These are phyloP conservation scores for Gisinianus flammeolus DNA, from an alignment of 2,888 invertebrate species.

Conservation along the genomic window DNA sequence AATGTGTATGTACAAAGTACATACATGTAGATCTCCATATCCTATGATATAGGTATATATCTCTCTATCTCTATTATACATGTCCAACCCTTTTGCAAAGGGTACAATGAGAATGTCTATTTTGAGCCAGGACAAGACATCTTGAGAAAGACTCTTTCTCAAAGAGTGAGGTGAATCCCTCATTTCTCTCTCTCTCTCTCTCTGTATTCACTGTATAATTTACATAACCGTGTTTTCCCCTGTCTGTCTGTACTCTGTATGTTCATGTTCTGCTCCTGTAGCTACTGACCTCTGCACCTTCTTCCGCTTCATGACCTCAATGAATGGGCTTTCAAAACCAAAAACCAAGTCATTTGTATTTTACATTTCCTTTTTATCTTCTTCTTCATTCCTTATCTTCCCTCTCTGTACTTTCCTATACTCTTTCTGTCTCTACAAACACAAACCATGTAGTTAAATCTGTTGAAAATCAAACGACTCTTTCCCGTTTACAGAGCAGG, in stretches of 20 bases:
- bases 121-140: not conserved
- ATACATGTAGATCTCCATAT: not conserved
- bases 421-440: not conserved
- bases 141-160: not conserved
- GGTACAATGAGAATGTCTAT: not conserved
- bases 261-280: conserved; percentile 2
- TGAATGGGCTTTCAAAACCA: conserved; percentile 6
- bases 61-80: too few species aligned
- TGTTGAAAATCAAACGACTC: too few species aligned
- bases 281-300: conserved; percentile 33
- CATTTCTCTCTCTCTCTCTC: not conserved
- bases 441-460: too few species aligned
- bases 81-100: conserved; percentile 1
- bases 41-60: too few species aligned
- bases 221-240: conserved; percentile 5
- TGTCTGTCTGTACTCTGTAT: not conserved
- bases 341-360: not conserved
- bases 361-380: not conserved
- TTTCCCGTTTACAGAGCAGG: not conserved
- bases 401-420: not conserved
- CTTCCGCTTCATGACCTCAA: conserved; percentile 23
- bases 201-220: too few species aligned
- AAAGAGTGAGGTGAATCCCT: conserved; percentile 4
- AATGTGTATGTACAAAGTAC: not conserved
- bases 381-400: not conserved